Percentiles rank a stretch among this genome's conserved stretches.
phyloP scores from a whole-genome alignment of 2,797 vertebrate genomes.

The Schizopygopsis malacanthus region DNA sequence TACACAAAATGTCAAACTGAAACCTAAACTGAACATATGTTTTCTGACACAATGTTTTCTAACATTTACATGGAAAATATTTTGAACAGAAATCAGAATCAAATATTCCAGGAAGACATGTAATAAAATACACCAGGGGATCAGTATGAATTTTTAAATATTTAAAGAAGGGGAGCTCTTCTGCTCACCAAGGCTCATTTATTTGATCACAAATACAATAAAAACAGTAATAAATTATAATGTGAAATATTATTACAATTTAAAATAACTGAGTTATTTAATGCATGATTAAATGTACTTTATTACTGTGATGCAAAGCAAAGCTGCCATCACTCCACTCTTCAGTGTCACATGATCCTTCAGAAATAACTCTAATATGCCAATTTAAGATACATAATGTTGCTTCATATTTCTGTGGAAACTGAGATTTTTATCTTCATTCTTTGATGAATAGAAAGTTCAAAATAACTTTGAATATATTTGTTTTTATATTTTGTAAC shows the following conservation, averaged over 20 bases:
- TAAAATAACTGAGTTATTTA: background rate
- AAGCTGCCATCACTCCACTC: background rate
- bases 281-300: background rate
- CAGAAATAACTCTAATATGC: background rate
- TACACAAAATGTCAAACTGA: no score
- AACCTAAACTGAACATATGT: no score
- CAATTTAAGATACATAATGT: background rate
- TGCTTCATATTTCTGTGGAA: background rate
- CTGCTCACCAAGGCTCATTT: background rate
- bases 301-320: background rate
- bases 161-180: background rate
- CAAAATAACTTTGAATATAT: background rate
- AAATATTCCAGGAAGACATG: background rate
- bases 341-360: background rate
- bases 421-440: background rate
- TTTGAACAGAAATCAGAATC: background rate
- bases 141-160: background rate
- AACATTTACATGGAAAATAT: background rate
- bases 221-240: background rate
- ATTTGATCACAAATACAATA: background rate
- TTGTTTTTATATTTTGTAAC: background rate
- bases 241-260: background rate
- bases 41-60: background rate
- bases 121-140: background rate
- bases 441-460: background rate